Conservation (phyloP, 2,888 invertebrate genomes). For the Eremobia ochroleuca region DNA sequence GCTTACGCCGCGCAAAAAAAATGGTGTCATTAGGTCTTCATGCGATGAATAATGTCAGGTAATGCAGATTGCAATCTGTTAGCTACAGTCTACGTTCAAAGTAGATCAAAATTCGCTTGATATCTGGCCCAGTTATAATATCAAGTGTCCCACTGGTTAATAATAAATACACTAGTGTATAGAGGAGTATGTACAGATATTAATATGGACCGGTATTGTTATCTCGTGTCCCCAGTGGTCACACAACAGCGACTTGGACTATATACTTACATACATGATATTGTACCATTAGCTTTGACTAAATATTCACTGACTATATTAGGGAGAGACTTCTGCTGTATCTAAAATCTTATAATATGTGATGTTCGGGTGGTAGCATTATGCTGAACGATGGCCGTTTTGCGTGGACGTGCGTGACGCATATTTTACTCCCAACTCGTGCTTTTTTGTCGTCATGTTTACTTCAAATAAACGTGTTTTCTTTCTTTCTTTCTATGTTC, state of each 20-base stretch:
- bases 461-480: background rate
- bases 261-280: constrained; percentile 40
- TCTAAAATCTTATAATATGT: background rate
- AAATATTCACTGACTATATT: constrained; percentile 20
- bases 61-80: constrained; percentile 74
- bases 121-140: constrained; percentile 55
- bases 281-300: constrained; percentile 19
- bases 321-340: background rate
- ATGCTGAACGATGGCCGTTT: background rate
- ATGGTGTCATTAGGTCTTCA: constrained; percentile 85
- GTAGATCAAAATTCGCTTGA: constrained; percentile 66
- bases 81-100: constrained; percentile 65
- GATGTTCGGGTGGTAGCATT: background rate
- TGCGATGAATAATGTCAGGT: constrained; percentile 76
- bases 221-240: constrained; percentile 64
- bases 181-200: constrained; percentile 41
- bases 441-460: background rate
- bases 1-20: constrained; percentile 79
- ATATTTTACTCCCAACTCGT: background rate
- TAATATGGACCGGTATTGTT: constrained; percentile 63
- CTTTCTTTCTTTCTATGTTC: background rate
- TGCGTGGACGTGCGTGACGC: background rate
- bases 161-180: constrained; percentile 58
- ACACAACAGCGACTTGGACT: constrained; percentile 51
- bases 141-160: constrained; percentile 48